Conservation (phyloP, 2,888 invertebrate species). For the Rhopalosiphum nymphaeae region DNA sequence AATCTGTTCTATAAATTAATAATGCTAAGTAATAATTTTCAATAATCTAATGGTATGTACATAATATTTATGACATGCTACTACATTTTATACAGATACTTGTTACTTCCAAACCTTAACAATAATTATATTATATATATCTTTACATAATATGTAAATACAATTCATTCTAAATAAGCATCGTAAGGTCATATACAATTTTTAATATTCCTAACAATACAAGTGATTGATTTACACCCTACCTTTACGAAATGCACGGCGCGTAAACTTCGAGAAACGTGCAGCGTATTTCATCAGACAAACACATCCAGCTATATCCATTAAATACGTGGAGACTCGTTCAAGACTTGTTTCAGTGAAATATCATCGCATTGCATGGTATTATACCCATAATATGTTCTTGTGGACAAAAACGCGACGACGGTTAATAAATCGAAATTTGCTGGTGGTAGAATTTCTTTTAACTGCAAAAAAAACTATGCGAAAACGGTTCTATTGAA, state of each 20-base stretch:
- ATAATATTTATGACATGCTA: neutral
- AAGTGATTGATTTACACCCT: neutral
- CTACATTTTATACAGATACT: neutral
- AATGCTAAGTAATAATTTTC: neutral
- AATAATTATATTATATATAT: neutral
- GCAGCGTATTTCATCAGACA: neutral
- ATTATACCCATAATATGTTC: neutral
- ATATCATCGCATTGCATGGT: neutral
- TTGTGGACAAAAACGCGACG: neutral
- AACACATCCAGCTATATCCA: too few species aligned
- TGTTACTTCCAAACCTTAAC: neutral
- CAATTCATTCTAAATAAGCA: neutral
- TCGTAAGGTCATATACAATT: neutral
- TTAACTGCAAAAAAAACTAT: neutral
- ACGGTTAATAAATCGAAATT: neutral
- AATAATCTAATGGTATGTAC: neutral
- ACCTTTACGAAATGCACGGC: neutral
- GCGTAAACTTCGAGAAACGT: neutral
- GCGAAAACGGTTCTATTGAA: neutral
- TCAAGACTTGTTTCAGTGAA: neutral
- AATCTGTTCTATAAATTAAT: neutral
- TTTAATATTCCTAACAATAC: neutral
- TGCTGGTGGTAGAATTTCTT: neutral
- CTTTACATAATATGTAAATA: neutral
- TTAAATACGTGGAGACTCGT: neutral